Evolutionary conservation across 2,113 vertebrate species (phyloP).

Genomic region (Zootoca vivipara): DNA sequence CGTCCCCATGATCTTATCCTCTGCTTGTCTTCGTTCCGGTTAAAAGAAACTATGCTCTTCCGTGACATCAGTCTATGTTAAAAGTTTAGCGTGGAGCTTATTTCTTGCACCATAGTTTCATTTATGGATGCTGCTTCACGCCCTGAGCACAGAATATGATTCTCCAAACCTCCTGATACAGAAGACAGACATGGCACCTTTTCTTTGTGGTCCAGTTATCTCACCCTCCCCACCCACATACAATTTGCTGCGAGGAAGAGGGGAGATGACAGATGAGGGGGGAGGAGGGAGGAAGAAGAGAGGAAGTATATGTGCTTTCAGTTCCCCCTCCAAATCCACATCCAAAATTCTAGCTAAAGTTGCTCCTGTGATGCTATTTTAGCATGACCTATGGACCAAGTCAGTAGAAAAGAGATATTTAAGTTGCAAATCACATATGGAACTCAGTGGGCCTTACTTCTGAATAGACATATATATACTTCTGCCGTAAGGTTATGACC

Average conservation of each 20-base stretch:
- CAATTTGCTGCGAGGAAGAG: too few relatives aligned
- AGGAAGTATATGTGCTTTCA: neutral
- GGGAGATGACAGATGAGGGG: neutral
- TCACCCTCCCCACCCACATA: too few relatives aligned
- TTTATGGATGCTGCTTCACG: too few relatives aligned
- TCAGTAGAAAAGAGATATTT: neutral
- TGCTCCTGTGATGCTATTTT: neutral
- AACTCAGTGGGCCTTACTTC: neutral
- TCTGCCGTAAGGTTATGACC: neutral
- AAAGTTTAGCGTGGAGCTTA: too few relatives aligned
- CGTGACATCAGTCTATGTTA: too few relatives aligned
- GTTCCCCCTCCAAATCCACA: neutral
- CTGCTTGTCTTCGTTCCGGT: neutral
- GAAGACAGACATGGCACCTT: too few relatives aligned
- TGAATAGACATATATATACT: neutral
- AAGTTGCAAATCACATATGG: neutral
- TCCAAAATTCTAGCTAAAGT: neutral
- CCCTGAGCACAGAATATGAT: too few relatives aligned
- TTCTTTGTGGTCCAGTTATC: too few relatives aligned
- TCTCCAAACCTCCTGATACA: too few relatives aligned
- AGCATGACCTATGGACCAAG: neutral
- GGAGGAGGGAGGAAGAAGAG: neutral
- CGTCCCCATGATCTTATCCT: neutral
- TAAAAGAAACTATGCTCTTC: too few relatives aligned
- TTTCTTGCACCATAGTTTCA: too few relatives aligned